phyloP scores from a whole-genome alignment of 2,797 vertebrate species.

The Australoheros facetus region DNA sequence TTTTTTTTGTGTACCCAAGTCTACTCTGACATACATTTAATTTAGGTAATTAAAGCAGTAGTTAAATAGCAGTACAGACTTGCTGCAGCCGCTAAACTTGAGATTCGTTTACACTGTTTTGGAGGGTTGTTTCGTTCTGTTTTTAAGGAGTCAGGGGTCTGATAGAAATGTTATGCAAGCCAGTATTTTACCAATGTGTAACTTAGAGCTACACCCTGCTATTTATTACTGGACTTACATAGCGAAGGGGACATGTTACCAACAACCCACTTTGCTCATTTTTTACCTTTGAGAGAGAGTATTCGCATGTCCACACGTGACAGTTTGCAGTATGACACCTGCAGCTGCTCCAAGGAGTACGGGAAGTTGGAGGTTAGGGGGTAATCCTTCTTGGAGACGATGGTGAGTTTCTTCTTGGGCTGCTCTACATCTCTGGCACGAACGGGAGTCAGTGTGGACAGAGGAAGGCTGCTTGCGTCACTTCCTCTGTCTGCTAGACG shows the following conservation, averaged over 20 bases:
- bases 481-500: conserved; percentile 89
- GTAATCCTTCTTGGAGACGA: conserved; percentile 92
- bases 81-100: too few relatives aligned
- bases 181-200: background rate
- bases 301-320: conserved; percentile 89
- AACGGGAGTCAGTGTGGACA: conserved; percentile 86
- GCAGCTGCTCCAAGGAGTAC: conserved; percentile 91
- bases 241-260: background rate
- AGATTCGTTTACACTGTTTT: too few relatives aligned
- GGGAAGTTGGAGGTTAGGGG: conserved; percentile 92
- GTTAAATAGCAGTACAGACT: too few relatives aligned
- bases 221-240: background rate
- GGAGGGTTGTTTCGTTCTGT: too few relatives aligned
- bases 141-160: background rate
- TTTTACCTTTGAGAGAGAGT: conserved; percentile 84
- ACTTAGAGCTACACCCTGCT: background rate
- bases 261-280: background rate
- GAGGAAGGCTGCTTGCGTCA: conserved; percentile 76
- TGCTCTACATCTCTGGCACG: conserved; percentile 93
- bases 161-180: background rate
- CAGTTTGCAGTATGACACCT: conserved; percentile 93
- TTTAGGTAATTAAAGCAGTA: background rate
- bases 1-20: too few relatives aligned
- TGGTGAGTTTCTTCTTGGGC: conserved; percentile 91
- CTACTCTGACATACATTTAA: background rate